phyloP scores from a whole-genome alignment of 2,797 vertebrate genomes.

The Somateria mollissima region DNA sequence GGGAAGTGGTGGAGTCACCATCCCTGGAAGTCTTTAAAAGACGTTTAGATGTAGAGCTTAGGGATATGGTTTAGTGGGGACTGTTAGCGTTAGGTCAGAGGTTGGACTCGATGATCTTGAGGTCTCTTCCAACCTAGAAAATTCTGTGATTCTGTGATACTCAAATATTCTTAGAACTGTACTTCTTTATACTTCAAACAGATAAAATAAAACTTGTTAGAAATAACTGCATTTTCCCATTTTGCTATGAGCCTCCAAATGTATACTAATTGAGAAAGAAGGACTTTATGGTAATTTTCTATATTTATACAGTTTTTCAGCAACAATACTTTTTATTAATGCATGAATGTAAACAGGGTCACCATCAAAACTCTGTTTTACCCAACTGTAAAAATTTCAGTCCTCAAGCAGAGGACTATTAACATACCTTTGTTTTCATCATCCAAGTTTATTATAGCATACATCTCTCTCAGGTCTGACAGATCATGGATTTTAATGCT shows the following conservation, averaged over 20 bases:
- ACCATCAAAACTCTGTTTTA: background rate
- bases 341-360: background rate
- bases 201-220: background rate
- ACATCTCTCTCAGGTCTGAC: slow-evolving; percentile 93
- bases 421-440: slow-evolving; percentile 95
- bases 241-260: background rate
- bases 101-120: no score
- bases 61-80: no score
- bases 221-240: background rate
- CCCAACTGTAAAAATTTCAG: background rate
- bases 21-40: no score
- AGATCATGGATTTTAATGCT: slow-evolving; percentile 97
- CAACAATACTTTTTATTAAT: background rate
- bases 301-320: background rate
- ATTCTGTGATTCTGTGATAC: no score
- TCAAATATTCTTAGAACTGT: background rate
- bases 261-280: background rate
- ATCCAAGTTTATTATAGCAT: slow-evolving; percentile 91
- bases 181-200: background rate
- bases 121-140: no score
- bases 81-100: no score
- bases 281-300: background rate
- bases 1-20: no score
- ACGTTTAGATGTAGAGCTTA: no score
- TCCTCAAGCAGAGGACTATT: background rate